phyloP scores from a whole-genome alignment of 2,797 vertebrate genomes.

The Manis pentadactyla region DNA sequence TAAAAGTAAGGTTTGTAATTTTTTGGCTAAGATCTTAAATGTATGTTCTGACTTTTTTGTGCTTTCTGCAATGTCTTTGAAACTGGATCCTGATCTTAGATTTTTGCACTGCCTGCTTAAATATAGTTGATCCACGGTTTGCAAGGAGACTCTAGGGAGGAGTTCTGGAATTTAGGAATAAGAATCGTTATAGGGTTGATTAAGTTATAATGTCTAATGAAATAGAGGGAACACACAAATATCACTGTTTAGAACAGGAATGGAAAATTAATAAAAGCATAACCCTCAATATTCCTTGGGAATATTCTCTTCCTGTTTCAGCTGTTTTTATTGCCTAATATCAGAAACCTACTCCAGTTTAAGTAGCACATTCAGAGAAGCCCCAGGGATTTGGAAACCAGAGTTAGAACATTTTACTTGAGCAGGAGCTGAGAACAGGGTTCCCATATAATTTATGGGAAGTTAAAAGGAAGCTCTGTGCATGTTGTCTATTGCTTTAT shows the following conservation, averaged over 20 bases:
- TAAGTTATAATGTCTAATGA: neutral
- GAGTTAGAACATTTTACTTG: neutral
- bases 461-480: neutral
- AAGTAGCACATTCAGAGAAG: neutral
- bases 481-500: neutral
- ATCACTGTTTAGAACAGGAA: neutral
- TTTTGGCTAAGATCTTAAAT: neutral
- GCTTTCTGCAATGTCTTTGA: neutral
- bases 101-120: neutral
- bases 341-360: neutral
- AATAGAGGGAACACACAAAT: neutral
- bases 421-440: neutral
- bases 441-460: neutral
- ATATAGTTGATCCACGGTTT: neutral
- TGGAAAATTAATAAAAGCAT: neutral
- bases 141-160: neutral
- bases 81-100: neutral
- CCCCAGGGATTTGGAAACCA: neutral
- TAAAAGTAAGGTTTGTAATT: neutral
- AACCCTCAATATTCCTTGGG: neutral
- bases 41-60: neutral
- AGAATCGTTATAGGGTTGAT: neutral
- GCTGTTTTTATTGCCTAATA: neutral
- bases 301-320: neutral
- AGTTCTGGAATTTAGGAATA: neutral